Evolutionary conservation across 2,113 vertebrate species (phyloP).

Genomic region (Nycticryphes semicollaris): DNA sequence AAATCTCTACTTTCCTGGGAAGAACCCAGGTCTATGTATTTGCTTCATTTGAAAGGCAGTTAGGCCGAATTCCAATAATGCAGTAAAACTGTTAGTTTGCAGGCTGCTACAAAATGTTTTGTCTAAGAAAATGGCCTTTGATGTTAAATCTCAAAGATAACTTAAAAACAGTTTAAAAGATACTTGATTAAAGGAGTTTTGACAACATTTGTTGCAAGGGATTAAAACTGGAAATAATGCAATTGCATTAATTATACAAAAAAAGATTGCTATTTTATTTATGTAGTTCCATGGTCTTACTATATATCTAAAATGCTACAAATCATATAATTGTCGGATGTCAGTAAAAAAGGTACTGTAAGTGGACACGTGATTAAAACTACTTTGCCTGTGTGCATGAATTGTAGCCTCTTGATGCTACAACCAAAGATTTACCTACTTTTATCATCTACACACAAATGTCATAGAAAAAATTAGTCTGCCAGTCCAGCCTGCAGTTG

Average conservation of each 20-base stretch:
- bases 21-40: not conserved
- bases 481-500: not conserved
- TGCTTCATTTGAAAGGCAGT: not conserved
- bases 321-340: not conserved
- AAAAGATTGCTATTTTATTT: not conserved
- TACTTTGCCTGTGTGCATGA: not conserved
- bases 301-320: not conserved
- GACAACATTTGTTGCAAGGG: not conserved
- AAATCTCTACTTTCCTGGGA: not conserved
- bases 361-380: not conserved
- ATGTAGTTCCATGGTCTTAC: not conserved
- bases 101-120: not conserved
- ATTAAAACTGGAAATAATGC: not conserved
- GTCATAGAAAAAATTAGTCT: not conserved
- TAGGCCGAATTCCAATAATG: not conserved
- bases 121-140: not conserved
- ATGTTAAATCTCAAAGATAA: not conserved
- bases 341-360: not conserved
- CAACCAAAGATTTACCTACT: not conserved
- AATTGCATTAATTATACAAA: not conserved
- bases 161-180: not conserved
- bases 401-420: not conserved
- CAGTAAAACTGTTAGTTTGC: not conserved
- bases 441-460: not conserved
- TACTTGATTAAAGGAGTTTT: not conserved